Evolutionary conservation across 2,888 invertebrate genomes (phyloP), one percentile per base, ranked within the genome.

Genomic region (Tetheella fluctuosa): DNA sequence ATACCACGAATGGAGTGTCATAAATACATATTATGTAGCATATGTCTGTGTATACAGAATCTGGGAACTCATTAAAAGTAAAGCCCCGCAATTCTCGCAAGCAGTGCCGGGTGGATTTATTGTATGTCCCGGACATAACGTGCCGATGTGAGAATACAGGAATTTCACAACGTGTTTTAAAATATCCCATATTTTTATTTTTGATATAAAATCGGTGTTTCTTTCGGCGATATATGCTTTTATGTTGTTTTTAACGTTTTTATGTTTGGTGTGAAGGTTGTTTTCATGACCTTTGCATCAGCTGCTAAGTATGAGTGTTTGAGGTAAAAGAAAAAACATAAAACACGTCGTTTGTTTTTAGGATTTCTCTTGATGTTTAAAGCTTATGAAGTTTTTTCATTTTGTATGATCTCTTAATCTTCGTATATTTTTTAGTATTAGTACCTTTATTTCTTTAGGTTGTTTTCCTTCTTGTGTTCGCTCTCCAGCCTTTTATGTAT

Each of bases 31-130:
- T 53, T 23, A 65, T 61, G 60, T 59, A 10, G 7, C 7, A 64
- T 67, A 63, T 64, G 59, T 71, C 68, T 64, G 59, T 37, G 54
- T 42, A 12, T 10, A 48, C n/a, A 59, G 57, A 64, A 63, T 62
- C 65, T 62, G 23, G 59, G 65, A 76, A 75, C 74, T 79, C 78
- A 74, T 79, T 79, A 77, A 77, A 76, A 79, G 77, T 75, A 78
- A 71, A 75, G 79, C 76, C 67, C 60, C 56, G 63, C 67, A 55
- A 55, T 65, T 64, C 68, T 62, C 59, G 68, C 62, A 66, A 68
- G 67, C 67, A 65, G 64, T 68, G 68, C 60, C 55, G 64, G 60
- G 69, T 65, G 61, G 76, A 77, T 78, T 77, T 76, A 77, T 77
- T 70, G 72, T 72, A 68, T 68, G 63, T 61, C 68, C 61, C 64